phyloP scores from a whole-genome alignment of 2,888 invertebrate species.

The Andrena camellia region DNA sequence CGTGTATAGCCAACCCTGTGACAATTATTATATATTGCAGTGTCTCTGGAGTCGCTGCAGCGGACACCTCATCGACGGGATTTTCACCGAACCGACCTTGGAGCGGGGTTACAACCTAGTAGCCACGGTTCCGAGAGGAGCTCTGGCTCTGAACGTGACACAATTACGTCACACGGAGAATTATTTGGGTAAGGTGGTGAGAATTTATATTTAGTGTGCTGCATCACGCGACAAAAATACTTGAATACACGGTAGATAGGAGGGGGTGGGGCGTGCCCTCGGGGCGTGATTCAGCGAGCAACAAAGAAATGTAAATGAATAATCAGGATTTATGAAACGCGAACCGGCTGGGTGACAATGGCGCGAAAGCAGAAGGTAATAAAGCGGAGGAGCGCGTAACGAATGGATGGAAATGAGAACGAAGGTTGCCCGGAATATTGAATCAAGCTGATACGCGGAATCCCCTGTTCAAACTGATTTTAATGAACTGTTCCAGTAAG shows the following conservation, averaged over 20 bases:
- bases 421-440: slow-evolving; percentile 39
- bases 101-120: slow-evolving; percentile 94
- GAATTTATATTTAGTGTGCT: slow-evolving; percentile 3
- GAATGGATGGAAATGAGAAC: slow-evolving; percentile 15
- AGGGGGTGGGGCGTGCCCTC: no score
- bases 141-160: slow-evolving; percentile 94
- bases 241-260: not conserved
- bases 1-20: slow-evolving; percentile 3
- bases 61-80: slow-evolving; percentile 92
- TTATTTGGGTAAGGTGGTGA: slow-evolving; percentile 89
- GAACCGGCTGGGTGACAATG: slow-evolving; percentile 14
- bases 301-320: not conserved
- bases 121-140: slow-evolving; percentile 93
- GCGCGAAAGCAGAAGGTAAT: slow-evolving; percentile 14
- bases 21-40: slow-evolving; percentile 52
- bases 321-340: slow-evolving; percentile 23
- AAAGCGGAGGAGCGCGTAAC: slow-evolving; percentile 5
- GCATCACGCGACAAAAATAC: slow-evolving; percentile 4
- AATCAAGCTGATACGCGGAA: slow-evolving; percentile 39
- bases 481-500: slow-evolving; percentile 55
- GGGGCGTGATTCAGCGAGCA: not conserved
- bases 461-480: slow-evolving; percentile 46
- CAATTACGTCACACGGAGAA: slow-evolving; percentile 94
- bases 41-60: slow-evolving; percentile 44
- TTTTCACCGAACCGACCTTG: slow-evolving; percentile 93